Evolutionary conservation across 2,888 invertebrate species (phyloP).

Genomic region (Oscheius sp.): DNA sequence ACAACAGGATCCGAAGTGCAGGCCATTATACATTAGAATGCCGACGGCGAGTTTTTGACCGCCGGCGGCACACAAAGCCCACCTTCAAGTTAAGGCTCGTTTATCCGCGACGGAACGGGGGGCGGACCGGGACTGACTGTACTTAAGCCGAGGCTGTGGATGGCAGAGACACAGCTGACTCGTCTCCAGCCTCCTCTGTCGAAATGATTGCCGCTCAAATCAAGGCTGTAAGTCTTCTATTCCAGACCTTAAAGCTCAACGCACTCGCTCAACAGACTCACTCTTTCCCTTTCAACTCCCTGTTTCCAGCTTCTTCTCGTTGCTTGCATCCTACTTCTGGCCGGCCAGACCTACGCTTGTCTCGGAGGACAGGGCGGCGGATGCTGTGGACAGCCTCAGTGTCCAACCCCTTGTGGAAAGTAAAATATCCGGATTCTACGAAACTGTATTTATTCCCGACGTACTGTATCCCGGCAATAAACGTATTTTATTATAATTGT

Average conservation of each 20-base stretch:
- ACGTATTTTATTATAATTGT: too few species aligned
- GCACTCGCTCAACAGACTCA: background rate
- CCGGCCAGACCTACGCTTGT: slow-evolving; percentile 43
- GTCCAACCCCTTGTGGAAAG: slow-evolving; percentile 46
- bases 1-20: background rate
- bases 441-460: background rate
- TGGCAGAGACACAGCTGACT: slow-evolving; percentile 1
- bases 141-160: background rate
- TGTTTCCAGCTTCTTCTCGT: slow-evolving; percentile 41
- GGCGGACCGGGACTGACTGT: slow-evolving; percentile 2
- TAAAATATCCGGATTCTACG: background rate
- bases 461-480: too few species aligned
- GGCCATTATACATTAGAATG: slow-evolving; percentile 6
- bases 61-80: background rate
- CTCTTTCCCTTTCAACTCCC: background rate
- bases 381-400: slow-evolving; percentile 44
- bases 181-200: background rate
- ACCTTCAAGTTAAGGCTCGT: background rate
- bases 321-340: slow-evolving; percentile 42
- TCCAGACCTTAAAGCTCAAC: background rate
- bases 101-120: slow-evolving; percentile 21
- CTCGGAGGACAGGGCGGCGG: slow-evolving; percentile 47
- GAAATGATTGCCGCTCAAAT: slow-evolving; percentile 19
- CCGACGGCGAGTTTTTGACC: slow-evolving; percentile 14
- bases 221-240: slow-evolving; percentile 11